phyloP scores from a whole-genome alignment of 2,113 vertebrate species.

The Varanus komodoensis region DNA sequence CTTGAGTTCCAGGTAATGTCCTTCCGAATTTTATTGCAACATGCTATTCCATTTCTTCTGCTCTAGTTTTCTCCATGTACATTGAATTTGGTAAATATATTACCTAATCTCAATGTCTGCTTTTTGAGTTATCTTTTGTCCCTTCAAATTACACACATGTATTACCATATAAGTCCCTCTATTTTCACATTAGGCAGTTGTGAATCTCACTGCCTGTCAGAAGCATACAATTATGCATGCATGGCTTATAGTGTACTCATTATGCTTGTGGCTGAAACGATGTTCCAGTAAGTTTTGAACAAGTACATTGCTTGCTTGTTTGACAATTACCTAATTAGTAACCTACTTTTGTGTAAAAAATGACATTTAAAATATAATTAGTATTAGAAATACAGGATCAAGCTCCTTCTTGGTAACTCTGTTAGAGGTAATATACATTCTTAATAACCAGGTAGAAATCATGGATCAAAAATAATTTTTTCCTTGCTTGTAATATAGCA shows the following conservation, averaged over 20 bases:
- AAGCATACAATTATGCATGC: conserved; percentile 26
- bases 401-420: neutral
- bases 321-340: neutral
- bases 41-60: conserved; percentile 28
- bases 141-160: neutral
- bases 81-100: conserved; percentile 26
- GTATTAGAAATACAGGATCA: neutral
- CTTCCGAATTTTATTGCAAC: conserved; percentile 18
- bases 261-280: conserved; percentile 31
- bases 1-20: conserved; percentile 21
- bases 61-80: conserved; percentile 30
- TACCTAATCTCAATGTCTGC: conserved; percentile 16
- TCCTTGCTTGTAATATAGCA: neutral
- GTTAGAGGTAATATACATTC: neutral
- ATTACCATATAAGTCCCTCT: neutral
- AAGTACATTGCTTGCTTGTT: neutral
- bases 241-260: conserved; percentile 22
- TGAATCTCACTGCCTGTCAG: neutral
- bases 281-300: neutral
- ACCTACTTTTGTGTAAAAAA: neutral
- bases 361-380: neutral
- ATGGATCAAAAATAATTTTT: neutral
- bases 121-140: conserved; percentile 18
- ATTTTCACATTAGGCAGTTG: conserved; percentile 12
- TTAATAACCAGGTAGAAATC: neutral